Evolutionary conservation across 2,797 vertebrate species (phyloP).

Genomic region (Amniataba percoides): DNA sequence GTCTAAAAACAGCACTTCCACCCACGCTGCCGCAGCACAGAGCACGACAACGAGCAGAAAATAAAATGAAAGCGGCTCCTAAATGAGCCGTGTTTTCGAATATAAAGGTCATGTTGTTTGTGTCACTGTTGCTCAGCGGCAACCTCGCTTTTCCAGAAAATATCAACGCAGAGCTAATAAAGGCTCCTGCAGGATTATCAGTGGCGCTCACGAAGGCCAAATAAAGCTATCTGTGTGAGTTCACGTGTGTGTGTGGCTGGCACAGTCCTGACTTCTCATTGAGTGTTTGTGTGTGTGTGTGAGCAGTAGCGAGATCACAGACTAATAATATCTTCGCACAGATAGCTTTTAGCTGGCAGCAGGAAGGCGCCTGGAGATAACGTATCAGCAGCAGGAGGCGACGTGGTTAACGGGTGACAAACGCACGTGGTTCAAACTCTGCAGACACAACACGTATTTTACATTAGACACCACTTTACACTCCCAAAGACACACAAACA

Average conservation of each 20-base stretch:
- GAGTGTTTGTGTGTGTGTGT: slow-evolving; percentile 21
- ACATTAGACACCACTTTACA: background rate
- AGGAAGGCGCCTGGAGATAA: slow-evolving; percentile 54
- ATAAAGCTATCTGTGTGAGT: slow-evolving; percentile 37
- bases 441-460: background rate
- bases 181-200: slow-evolving; percentile 58
- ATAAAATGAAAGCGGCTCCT: slow-evolving; percentile 1
- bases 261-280: slow-evolving; percentile 40
- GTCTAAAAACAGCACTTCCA: background rate
- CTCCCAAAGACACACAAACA: background rate
- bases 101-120: slow-evolving; percentile 49
- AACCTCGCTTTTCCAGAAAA: slow-evolving; percentile 8
- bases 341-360: slow-evolving; percentile 40
- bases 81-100: slow-evolving; percentile 42
- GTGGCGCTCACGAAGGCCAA: slow-evolving; percentile 34
- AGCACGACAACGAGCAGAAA: background rate
- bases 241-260: slow-evolving; percentile 10
- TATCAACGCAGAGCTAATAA: slow-evolving; percentile 49
- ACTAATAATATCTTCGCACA: slow-evolving; percentile 39
- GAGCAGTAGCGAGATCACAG: slow-evolving; percentile 26
- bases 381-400: slow-evolving; percentile 24
- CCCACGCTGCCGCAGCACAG: slow-evolving; percentile 18
- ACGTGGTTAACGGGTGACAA: slow-evolving; percentile 24
- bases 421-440: background rate
- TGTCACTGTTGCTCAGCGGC: slow-evolving; percentile 32